phyloP scores from a whole-genome alignment of 1,140 invertebrate genomes.

The Heliconius himera region DNA sequence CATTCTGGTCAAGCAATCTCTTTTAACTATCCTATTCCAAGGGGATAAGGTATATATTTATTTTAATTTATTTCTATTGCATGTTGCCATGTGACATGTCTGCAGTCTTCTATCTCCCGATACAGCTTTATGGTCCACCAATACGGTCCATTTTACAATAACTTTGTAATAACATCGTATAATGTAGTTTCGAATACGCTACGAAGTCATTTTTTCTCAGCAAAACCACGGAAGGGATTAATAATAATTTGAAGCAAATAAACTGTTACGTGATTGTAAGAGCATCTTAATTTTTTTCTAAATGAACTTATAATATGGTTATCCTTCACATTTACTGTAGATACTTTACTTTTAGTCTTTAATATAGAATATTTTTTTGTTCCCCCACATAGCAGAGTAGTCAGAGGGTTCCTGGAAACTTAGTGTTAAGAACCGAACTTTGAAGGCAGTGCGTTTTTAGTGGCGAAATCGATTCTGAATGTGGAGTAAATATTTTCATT shows the following conservation, averaged over 20 bases:
- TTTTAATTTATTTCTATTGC: constrained; percentile 37
- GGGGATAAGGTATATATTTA: constrained; percentile 38
- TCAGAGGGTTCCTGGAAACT: background rate
- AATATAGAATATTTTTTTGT: background rate
- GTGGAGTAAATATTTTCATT: too few species aligned
- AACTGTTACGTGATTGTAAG: constrained; percentile 55
- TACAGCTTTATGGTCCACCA: constrained; percentile 24
- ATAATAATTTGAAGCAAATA: constrained; percentile 66
- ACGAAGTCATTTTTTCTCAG: constrained; percentile 64
- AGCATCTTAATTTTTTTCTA: constrained; percentile 4
- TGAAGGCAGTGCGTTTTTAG: too few species aligned
- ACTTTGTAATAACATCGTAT: background rate
- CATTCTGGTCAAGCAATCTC: constrained; percentile 22
- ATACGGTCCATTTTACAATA: constrained; percentile 30
- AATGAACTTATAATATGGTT: background rate
- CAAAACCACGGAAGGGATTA: constrained; percentile 74
- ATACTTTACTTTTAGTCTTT: too few species aligned
- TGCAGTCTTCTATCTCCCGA: constrained; percentile 7
- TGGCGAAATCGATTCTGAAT: too few species aligned
- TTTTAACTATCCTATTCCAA: constrained; percentile 31
- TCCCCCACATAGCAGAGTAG: background rate
- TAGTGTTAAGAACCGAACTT: too few species aligned
- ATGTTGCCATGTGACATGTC: constrained; percentile 38
- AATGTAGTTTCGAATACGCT: constrained; percentile 36
- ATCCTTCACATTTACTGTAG: background rate